Base-by-base conservation (phyloP, 2,797 vertebrate species). In the Kryptopterus vitreolus region DNA sequence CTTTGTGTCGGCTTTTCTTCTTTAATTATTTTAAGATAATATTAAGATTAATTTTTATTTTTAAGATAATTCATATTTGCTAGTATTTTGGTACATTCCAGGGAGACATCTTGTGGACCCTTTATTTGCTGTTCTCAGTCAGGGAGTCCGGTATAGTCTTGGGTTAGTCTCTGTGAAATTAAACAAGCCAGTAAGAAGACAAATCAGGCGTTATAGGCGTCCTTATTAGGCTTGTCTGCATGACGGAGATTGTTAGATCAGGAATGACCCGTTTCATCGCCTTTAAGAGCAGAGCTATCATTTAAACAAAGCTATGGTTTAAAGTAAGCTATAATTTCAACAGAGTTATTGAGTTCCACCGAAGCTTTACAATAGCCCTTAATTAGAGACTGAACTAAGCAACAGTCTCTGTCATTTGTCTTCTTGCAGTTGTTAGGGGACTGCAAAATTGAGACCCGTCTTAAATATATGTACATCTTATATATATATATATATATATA, bases 291-390 rank as follows among this genome's bases (percentile, higher is more conserved):
- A 69, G n/a, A 29, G n/a, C 43, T 50, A 18, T 50, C 26, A 48
- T 70, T 68, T 46, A n/a, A 43, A 43, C 3, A 43, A 43, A 43
- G 2, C 6, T 46, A 46, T 26, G 4, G n/a, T 24, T 46, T 43
- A 15, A 68, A 22, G 4, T 43, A 68, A 46, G 65, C 66, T 20
- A 20, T 50, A 69, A 69, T 69, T 69, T 48, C 3, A 69, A 69
- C 46, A 50, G 29, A 50, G 66, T 8, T 70, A 11, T 29, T 50
- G 3, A 29, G 35, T 69, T 18, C 26, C 26, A 70, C 18, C 9
- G 29, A 50, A 29, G 66, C 43, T 50, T 29, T 50, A 69, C 9
- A 69, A 50, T 50, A 13, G 1, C 16, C 48, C 18, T 26, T 69
- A 8, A 48, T 69, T 50, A 48, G 24, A 48, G 38, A 46, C 38